These are phyloP conservation scores for Nilaparvata lugens DNA, from an alignment of 1,140 invertebrate species.

Conservation along the genomic window DNA sequence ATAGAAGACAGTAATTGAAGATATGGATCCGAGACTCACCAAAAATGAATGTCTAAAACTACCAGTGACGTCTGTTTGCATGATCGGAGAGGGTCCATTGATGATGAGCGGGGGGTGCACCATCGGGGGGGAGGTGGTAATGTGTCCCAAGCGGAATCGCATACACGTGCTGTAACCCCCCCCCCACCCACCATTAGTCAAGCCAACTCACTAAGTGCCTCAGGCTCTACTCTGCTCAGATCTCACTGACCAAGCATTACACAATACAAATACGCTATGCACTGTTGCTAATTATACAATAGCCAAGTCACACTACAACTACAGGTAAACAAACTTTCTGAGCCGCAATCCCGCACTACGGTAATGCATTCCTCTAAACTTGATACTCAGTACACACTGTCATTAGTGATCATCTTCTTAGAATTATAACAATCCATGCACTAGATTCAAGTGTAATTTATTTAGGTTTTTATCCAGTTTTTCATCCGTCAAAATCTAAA, in stretches of 20 bases:
- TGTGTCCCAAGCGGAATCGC: conserved; percentile 40
- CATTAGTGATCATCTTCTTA: too few relatives aligned
- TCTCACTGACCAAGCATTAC: conserved; percentile 1
- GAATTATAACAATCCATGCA: too few relatives aligned
- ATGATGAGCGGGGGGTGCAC: conserved; percentile 35
- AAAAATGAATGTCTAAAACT: neutral
- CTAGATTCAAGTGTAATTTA: too few relatives aligned
- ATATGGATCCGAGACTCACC: neutral
- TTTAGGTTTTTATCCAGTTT: too few relatives aligned
- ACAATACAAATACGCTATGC: neutral
- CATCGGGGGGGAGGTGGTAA: conserved; percentile 34
- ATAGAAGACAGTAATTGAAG: conserved; percentile 1
- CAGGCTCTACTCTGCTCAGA: too few relatives aligned
- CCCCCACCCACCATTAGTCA: neutral
- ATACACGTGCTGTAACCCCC: conserved; percentile 40
- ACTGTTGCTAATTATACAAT: neutral
- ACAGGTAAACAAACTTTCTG: neutral
- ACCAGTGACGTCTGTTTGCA: neutral
- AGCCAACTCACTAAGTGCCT: neutral
- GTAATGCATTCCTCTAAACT: too few relatives aligned
- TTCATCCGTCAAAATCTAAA: too few relatives aligned
- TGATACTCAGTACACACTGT: too few relatives aligned
- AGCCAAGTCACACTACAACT: neutral
- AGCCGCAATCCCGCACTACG: too few relatives aligned
- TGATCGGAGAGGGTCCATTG: conserved; percentile 6